These are phyloP conservation scores for Carpatolechia fugitivella DNA, from an alignment of 2,888 invertebrate genomes.

Conservation along the genomic window DNA sequence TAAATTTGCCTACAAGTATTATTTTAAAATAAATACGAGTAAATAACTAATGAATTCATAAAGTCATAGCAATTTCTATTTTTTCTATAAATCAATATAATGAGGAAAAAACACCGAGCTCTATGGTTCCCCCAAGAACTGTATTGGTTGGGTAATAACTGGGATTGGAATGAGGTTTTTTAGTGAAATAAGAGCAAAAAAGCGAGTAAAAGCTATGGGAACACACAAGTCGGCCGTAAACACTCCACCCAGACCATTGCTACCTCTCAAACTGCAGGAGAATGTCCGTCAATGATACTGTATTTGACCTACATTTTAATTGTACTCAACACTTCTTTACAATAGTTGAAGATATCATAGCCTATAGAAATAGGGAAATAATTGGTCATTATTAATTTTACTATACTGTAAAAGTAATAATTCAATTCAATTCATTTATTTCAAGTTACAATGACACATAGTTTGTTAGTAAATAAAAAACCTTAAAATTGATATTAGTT, in stretches of 20 bases:
- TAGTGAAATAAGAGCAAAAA: constrained; percentile 30
- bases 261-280: constrained; percentile 33
- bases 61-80: background rate
- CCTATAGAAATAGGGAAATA: no score
- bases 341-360: background rate
- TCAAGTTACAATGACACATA: no score
- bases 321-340: no score
- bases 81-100: background rate
- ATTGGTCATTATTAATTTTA: no score
- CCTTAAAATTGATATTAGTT: no score
- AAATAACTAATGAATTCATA: no score
- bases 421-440: no score
- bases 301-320: constrained; percentile 17
- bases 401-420: no score
- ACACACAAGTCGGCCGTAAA: constrained; percentile 50
- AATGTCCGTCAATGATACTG: constrained; percentile 23
- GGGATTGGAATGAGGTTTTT: constrained; percentile 15
- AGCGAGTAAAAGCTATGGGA: constrained; percentile 28
- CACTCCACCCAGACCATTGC: constrained; percentile 44
- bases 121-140: no score
- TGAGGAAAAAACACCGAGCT: background rate
- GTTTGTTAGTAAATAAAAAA: no score
- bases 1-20: no score
- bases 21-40: no score
- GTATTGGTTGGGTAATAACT: constrained; percentile 12